These are phyloP conservation scores for Tipula vernalis DNA, from an alignment of 2,888 invertebrate species.

Conservation along the genomic window DNA sequence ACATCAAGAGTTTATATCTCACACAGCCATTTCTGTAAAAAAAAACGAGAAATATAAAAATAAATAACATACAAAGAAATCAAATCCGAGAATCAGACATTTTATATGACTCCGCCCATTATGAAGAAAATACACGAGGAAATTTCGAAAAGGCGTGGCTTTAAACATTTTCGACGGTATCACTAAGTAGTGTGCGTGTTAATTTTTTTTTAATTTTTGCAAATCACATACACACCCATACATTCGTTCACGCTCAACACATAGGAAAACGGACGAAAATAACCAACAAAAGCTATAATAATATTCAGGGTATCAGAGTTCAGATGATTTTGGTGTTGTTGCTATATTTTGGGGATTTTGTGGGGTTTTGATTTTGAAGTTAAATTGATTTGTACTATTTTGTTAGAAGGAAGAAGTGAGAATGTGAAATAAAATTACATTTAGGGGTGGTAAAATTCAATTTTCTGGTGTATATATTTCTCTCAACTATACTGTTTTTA, in stretches of 20 bases:
- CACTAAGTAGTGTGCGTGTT: background rate
- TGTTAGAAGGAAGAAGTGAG: background rate
- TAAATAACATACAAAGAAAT: background rate
- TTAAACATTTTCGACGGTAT: background rate
- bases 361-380: background rate
- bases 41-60: background rate
- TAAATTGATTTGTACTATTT: background rate
- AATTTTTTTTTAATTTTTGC: background rate
- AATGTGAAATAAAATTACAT: background rate
- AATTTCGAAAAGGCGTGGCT: background rate
- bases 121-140: background rate
- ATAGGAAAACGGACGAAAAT: background rate
- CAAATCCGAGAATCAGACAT: background rate
- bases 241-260: background rate
- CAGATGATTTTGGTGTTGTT: background rate
- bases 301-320: conserved; percentile 11
- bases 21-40: background rate
- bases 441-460: background rate
- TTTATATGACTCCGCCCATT: background rate
- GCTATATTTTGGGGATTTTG: background rate
- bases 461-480: background rate
- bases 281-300: background rate
- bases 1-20: conserved; percentile 4
- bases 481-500: background rate
- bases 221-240: background rate